Conservation (phyloP, 1,140 invertebrate species). For the Drosophila saltans region DNA sequence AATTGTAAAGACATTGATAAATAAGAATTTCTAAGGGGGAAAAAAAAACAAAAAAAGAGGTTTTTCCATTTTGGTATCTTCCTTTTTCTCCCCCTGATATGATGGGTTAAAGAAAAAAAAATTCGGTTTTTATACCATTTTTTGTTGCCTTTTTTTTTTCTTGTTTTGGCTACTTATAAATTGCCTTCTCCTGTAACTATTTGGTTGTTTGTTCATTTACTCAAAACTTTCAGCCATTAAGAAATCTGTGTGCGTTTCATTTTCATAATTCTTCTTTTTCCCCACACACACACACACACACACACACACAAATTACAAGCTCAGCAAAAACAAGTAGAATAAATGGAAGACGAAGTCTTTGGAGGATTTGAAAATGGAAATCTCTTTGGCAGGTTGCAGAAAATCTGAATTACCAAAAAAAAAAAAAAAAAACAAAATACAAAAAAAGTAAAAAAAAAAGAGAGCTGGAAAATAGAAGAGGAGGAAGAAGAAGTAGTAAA, state of each 20-base stretch:
- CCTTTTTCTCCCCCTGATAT: too few species aligned
- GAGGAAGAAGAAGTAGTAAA: conserved; percentile 10
- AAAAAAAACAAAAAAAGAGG: too few species aligned
- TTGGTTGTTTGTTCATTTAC: conserved; percentile 55
- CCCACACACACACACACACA: conserved; percentile 17
- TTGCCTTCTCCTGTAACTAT: conserved; percentile 8
- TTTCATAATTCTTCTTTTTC: conserved; percentile 59
- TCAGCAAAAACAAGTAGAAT: conserved; percentile 58
- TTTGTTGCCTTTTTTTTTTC: not conserved
- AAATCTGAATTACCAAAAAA: conserved; percentile 62
- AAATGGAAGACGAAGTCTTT: conserved; percentile 16
- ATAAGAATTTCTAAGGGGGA: too few species aligned
- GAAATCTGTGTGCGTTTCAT: conserved; percentile 67
- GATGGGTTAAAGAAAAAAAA: not conserved
- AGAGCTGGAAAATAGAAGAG: not conserved
- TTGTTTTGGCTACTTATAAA: conserved; percentile 7
- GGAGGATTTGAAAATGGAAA: conserved; percentile 17
- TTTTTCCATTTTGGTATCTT: too few species aligned
- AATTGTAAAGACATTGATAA: too few species aligned
- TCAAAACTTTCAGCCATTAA: conserved; percentile 19
- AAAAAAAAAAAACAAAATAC: conserved; percentile 20
- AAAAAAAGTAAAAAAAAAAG: not conserved
- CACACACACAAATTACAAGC: conserved; percentile 58
- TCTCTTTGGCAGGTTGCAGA: conserved; percentile 42
- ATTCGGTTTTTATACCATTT: not conserved